Conservation (phyloP, 2,888 invertebrate species). For the Cantharis nigra region DNA sequence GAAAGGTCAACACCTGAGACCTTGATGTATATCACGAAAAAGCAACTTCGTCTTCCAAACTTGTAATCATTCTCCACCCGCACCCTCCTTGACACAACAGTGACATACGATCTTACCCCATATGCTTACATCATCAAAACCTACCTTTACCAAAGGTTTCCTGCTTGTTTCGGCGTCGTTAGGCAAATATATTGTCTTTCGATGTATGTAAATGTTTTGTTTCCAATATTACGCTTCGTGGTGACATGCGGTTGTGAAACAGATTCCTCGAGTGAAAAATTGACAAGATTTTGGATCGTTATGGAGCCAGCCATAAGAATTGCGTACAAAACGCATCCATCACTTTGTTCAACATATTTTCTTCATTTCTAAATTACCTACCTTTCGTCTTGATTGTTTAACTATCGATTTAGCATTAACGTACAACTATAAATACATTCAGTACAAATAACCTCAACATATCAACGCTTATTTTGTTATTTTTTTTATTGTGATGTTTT, state of each 20-base stretch:
- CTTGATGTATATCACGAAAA: slow-evolving; percentile 17
- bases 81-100: slow-evolving; percentile 1
- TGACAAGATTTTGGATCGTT: neutral
- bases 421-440: neutral
- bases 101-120: slow-evolving; percentile 5
- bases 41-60: neutral
- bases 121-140: slow-evolving; percentile 24
- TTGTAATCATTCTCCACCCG: neutral
- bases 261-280: slow-evolving; percentile 10
- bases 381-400: neutral
- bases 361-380: neutral
- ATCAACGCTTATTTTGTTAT: neutral
- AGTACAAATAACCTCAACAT: neutral
- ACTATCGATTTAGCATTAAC: neutral
- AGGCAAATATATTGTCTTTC: slow-evolving; percentile 21
- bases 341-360: neutral
- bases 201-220: slow-evolving; percentile 18
- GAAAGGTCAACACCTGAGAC: slow-evolving; percentile 25
- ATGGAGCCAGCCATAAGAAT: neutral
- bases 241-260: slow-evolving; percentile 12
- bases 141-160: slow-evolving; percentile 19
- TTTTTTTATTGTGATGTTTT: neutral
- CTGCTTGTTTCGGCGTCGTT: slow-evolving; percentile 26
- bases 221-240: slow-evolving; percentile 13
- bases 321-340: neutral